phyloP scores from a whole-genome alignment of 2,113 vertebrate genomes.

The human (Homo sapiens) region DNA sequence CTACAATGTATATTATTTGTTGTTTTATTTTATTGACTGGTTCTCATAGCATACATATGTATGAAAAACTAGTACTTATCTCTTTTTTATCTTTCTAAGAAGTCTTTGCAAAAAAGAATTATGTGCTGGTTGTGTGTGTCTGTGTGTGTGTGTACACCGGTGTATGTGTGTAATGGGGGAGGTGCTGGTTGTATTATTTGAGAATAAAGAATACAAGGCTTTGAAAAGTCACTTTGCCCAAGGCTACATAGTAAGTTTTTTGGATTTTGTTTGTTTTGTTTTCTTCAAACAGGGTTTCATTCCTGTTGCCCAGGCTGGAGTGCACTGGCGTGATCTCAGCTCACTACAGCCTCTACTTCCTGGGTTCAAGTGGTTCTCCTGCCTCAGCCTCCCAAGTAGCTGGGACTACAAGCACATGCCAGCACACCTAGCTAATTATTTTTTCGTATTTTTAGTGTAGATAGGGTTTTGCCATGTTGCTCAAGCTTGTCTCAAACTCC shows the following conservation, averaged over 20 bases:
- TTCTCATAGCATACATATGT: accelerated
- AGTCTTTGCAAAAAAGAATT: neutral
- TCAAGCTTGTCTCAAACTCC: too few relatives aligned
- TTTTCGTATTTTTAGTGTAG: too few relatives aligned
- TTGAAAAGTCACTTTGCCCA: neutral
- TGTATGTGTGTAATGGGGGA: neutral
- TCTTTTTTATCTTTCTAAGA: neutral
- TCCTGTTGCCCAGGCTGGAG: too few relatives aligned
- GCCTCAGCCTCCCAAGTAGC: too few relatives aligned
- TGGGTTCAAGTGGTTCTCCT: too few relatives aligned
- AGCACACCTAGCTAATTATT: too few relatives aligned
- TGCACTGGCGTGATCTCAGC: accelerated
- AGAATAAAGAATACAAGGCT: accelerated
- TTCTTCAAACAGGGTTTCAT: too few relatives aligned
- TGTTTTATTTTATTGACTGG: accelerated
- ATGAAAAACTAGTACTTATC: accelerated
- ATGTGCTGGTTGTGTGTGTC: neutral
- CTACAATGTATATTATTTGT: accelerated
- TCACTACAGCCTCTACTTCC: too few relatives aligned
- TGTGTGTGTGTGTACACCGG: accelerated
- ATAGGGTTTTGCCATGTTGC: too few relatives aligned
- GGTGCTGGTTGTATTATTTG: neutral
- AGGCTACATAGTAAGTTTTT: too few relatives aligned
- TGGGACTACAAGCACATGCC: too few relatives aligned
- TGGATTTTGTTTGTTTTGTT: too few relatives aligned